These are phyloP conservation scores for Florisuga fusca DNA, from an alignment of 2,797 vertebrate species.

Conservation along the genomic window DNA sequence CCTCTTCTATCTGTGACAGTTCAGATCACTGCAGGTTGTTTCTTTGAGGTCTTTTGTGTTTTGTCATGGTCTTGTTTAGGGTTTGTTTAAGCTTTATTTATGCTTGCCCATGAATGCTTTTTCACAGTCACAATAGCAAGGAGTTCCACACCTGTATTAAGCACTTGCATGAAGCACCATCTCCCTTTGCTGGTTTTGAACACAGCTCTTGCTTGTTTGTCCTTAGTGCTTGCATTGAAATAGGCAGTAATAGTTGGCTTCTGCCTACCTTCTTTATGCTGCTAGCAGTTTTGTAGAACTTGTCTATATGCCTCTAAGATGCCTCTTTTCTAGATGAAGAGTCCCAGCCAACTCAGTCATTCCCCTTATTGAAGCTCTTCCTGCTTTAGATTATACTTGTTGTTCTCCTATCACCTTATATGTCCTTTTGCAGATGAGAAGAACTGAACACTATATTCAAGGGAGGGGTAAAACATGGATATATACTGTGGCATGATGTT, in stretches of 20 bases:
- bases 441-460: background rate
- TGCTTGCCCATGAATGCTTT: background rate
- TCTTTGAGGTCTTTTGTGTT: background rate
- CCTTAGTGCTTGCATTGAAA: background rate
- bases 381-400: background rate
- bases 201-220: background rate
- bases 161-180: background rate
- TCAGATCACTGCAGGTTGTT: background rate
- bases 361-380: background rate
- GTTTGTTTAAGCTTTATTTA: background rate
- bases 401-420: background rate
- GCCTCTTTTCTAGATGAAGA: background rate
- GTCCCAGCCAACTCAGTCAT: background rate
- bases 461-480: background rate
- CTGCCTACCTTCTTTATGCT: background rate
- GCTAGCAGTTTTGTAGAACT: background rate
- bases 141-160: background rate
- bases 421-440: background rate
- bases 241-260: background rate
- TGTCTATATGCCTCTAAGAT: background rate
- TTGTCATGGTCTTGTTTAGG: accelerated
- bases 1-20: background rate
- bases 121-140: background rate
- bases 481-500: background rate
- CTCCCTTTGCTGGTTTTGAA: background rate